Evolutionary conservation across 2,888 invertebrate genomes (phyloP), one percentile per base, ranked within the genome.

Genomic region (Endomychus coccineus): DNA sequence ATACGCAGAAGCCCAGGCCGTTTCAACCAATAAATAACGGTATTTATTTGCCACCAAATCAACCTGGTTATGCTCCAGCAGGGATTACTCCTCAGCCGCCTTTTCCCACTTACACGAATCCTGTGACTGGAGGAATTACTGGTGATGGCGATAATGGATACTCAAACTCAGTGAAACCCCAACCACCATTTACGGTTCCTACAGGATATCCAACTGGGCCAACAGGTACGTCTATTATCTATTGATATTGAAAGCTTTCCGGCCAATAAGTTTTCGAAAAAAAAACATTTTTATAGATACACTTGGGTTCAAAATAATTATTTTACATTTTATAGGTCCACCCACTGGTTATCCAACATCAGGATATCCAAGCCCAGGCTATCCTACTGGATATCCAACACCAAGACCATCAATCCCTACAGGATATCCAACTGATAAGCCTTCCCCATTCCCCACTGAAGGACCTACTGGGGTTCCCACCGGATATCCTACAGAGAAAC

Each of bases 1-100:
- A 70, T 41, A 72, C 79, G 1, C 78, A 81, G 52, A 77, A 71
- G 55, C 82, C 82, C n/a, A 68, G 81, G 47, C 81, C 81, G 1
- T 82, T 82, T 58, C 75, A 78, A 57, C 70, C 77, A 3, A 60
- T 63, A 1, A 48, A 61, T 9, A 57, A 59, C 1, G 36, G 27
- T 1, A 25, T 19, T 13, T 29, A 30, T 27, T 38, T 34, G 24
- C 39, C 35, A 15, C 34, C 34, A 9, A 15, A 27, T n/a, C 25
- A 36, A 22, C 39, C 38, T n/a, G 29, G 29, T 15, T 38, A 38
- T 22, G 58, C 58, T 6, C 56, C 62, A 24, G 46, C 61, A 10
- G 65, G 63, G 15, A 56, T 50, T 47, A 62, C 50, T 29, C 67
- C 61, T 31, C 64, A 48, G 46, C 64, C 54, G 37, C 62, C 59